Evolutionary conservation across 2,113 vertebrate species (phyloP), one percentile per base, ranked within the genome.

Genomic region (Neogobius melanostomus): DNA sequence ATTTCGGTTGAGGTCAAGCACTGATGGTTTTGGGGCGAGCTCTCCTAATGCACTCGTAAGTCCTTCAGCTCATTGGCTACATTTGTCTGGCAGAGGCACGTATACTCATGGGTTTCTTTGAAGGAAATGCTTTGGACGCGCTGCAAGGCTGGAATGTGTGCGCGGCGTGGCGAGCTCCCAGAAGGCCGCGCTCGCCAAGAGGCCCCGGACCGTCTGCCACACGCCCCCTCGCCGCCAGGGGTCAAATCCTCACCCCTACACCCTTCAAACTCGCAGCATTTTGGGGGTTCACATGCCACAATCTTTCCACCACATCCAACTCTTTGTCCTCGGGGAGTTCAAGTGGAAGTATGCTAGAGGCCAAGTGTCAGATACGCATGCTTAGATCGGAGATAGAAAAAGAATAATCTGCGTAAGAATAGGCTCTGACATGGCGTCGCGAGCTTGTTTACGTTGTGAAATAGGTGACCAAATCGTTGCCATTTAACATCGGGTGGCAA

Each of bases 401-500:
- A 85, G 77, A 90, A 80, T 78, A 70, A 87, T 80, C 69, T 56
- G 47, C 66, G 78, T 59, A 17, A 9, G 45, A 72, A 87, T 69
- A 45, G 66, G 75, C 66, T 66, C 50, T 77, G 82, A 82, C 68
- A 74, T 0, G 7, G 45, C 46, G 62, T 67, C 12, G 49, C 42
- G 70, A 75, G 68, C 64, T 79, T 5, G 84, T 87, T 89, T 91
- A 82, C 77, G 44, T 50, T 76, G 65, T 69, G 59, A 83, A 72
- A 60, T 70, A 78, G 74, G 81, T 56, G 77, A 84, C 68, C 81
- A 67, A 63, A 66, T 70, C 4, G 69, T 68, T 14, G 80, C 74
- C 28, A 68, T 65, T 76, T 93, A 91, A 93, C 92, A 79, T 68
- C 82, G 81, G 84, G 89, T 90, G 91, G 92, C 90, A 91, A 90